Evolutionary conservation across 2,888 invertebrate species (phyloP).

Genomic region (Leptodirus hochenwartii): DNA sequence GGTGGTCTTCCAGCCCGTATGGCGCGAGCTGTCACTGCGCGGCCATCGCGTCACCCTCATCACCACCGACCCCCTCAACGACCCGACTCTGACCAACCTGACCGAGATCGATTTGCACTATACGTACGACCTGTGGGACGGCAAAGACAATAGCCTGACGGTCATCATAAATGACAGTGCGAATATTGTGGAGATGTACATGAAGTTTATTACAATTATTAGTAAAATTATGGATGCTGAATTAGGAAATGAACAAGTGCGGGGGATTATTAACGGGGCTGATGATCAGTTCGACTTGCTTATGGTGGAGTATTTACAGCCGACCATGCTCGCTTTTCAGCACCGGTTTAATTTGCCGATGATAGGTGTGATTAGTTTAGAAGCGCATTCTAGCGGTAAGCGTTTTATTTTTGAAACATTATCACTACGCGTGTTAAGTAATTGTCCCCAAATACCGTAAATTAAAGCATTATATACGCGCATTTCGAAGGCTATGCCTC

Average conservation of each 20-base stretch:
- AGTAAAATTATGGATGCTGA: conserved; percentile 9
- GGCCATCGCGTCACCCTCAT: conserved; percentile 16
- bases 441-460: no score
- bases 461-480: no score
- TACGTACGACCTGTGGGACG: conserved; percentile 11
- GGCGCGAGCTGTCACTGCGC: conserved; percentile 12
- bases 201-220: conserved; percentile 6
- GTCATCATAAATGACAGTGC: no score
- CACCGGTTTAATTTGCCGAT: conserved; percentile 12
- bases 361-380: no score
- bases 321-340: conserved; percentile 12
- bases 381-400: no score
- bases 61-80: conserved; percentile 14
- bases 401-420: no score
- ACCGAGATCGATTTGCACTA: conserved; percentile 14
- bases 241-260: conserved; percentile 9
- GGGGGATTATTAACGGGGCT: conserved; percentile 10
- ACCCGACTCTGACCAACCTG: conserved; percentile 13
- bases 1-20: conserved; percentile 13
- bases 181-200: no score
- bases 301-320: conserved; percentile 13
- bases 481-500: no score
- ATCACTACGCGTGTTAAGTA: no score
- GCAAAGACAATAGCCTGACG: conserved; percentile 11
- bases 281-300: conserved; percentile 14